Evolutionary conservation across 1,140 invertebrate species (phyloP).

Genomic region (silkworm (Bombyx mori)): DNA sequence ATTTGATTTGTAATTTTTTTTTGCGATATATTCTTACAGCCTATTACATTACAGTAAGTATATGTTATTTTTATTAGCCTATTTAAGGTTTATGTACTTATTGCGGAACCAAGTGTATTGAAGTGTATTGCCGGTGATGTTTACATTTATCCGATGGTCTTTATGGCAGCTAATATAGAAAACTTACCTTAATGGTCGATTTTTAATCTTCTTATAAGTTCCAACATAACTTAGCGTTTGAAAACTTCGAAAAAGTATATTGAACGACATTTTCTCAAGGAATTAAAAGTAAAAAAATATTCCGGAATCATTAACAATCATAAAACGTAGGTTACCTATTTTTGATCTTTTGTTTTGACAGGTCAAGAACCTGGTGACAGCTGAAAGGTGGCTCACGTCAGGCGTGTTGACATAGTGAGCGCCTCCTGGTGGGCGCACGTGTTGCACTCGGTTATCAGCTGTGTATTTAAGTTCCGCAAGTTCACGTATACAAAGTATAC

Average conservation of each 20-base stretch:
- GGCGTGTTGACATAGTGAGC: constrained; percentile 9
- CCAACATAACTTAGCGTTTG: constrained; percentile 50
- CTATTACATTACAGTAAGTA: no score
- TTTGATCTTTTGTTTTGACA: constrained; percentile 2
- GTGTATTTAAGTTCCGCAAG: constrained; percentile 50
- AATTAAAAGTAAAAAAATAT: no score
- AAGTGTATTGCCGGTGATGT: not conserved
- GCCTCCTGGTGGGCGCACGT: constrained; percentile 31
- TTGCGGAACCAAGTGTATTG: no score
- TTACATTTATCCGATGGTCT: not conserved
- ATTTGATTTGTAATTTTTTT: no score
- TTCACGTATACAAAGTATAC: constrained; percentile 23
- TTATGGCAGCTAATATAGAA: not conserved
- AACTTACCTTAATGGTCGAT: constrained; percentile 46
- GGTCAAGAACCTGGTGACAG: constrained; percentile 18
- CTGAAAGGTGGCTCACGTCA: constrained; percentile 18
- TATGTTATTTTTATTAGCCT: no score
- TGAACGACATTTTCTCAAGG: constrained; percentile 39
- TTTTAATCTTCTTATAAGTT: constrained; percentile 50
- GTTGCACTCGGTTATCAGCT: constrained; percentile 43
- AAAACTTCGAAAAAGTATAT: constrained; percentile 41
- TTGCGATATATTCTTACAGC: no score
- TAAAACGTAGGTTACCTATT: no score
- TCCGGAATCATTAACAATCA: not conserved
- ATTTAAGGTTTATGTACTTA: not conserved